phyloP scores from a whole-genome alignment of 2,113 vertebrate species.

The Centropus unirufus region DNA sequence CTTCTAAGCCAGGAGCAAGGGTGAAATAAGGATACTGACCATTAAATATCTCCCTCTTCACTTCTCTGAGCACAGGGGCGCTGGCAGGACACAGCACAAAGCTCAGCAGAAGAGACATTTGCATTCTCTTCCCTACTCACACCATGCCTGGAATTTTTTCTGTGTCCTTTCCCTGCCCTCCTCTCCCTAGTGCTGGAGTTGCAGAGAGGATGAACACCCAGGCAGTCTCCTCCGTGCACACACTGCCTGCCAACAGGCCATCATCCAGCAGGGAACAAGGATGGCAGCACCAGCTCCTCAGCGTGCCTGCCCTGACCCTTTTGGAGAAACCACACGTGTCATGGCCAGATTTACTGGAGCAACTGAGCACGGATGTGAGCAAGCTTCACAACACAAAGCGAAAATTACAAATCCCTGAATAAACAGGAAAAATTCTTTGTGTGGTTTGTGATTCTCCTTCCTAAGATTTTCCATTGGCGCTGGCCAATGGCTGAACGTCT shows the following conservation, averaged over 20 bases:
- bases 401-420: constrained; percentile 53
- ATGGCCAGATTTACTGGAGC: background rate
- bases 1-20: background rate
- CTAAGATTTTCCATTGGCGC: constrained; percentile 49
- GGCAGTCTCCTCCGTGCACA: background rate
- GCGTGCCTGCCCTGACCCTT: accelerated
- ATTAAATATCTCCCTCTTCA: background rate
- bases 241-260: accelerated
- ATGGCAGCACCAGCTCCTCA: background rate
- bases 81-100: background rate
- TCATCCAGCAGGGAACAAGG: background rate
- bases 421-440: constrained; percentile 58
- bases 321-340: accelerated
- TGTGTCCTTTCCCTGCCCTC: background rate
- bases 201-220: background rate
- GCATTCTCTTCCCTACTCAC: background rate
- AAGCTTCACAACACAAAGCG: constrained; percentile 3
- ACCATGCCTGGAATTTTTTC: background rate
- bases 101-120: background rate
- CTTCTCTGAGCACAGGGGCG: background rate
- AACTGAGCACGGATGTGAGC: constrained; percentile 9
- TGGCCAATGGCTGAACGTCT: constrained; percentile 32
- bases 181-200: background rate
- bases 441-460: constrained; percentile 32
- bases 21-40: background rate